Base-by-base conservation (phyloP, 2,113 vertebrate genomes). In the Gallinago paraguaiae region DNA sequence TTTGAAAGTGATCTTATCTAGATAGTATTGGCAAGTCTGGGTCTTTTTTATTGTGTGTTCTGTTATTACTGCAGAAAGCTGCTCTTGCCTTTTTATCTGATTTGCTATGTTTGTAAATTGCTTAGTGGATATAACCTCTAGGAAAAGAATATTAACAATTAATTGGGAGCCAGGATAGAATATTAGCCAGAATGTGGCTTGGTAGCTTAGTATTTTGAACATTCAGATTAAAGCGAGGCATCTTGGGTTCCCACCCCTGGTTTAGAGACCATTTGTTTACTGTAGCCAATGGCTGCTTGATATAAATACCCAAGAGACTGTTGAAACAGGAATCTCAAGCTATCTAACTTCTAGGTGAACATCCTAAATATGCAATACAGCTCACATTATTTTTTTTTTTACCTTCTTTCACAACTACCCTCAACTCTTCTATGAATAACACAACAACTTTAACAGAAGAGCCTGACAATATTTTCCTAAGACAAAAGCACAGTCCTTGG, bases 1-100 rank as follows among this genome's bases (percentile, higher is more conserved):
- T 94, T 80, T 74, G 71, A 85, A 94, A 79, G 31, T 41, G 45
- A 88, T 80, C 45, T 83, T 93, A 61, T 69, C 79, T 83, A 59
- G 88, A 86, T 35, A 70, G 20, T 17, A 72, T 51, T 82, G 51
- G 31, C 71, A 90, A 86, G 28, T 67, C 85, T 88, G 39, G 9
- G 20, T 61, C 31, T 77, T 77, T 61, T 77, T 77, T 70, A 90
- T 39, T 90, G 20, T 56, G 48, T 65, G 43, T 69, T 88, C 39
- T 94, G n/a, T 72, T 90, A 60, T 85, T 93, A 82, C 28, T 57
- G 22, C 53, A 31, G 63, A 82, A 80, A 31, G 31, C n/a, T 56
- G 46, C 31, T 94, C 67, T 83, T 92, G 59, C 19, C 17, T 88
- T 92, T 69, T 86, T 81, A 92, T 86, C 59, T 77, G 54, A 81